Conservation (phyloP, 2,888 invertebrate genomes). For the Dynastes grantii region DNA sequence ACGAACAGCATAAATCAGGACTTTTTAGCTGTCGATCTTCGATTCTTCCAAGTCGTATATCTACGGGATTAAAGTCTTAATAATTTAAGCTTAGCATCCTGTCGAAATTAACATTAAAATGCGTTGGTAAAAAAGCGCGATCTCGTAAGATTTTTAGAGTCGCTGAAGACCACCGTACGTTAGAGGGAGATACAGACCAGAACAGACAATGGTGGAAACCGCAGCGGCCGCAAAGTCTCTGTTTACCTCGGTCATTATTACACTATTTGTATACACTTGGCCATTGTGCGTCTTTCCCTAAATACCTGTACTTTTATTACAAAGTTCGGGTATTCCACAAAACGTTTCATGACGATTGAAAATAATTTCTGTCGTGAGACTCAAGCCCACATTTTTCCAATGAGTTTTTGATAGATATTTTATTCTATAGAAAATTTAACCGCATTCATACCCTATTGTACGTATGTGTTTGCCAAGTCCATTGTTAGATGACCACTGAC, state of each 20-base stretch:
- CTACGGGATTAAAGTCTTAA: conserved; percentile 13
- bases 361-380: conserved; percentile 53
- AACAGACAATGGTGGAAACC: conserved; percentile 61
- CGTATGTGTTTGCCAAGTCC: conserved; percentile 40
- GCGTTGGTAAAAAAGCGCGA: conserved; percentile 4
- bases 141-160: conserved; percentile 45
- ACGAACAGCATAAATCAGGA: conserved; percentile 18
- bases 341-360: conserved; percentile 44
- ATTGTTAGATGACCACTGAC: conserved; percentile 39
- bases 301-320: conserved; percentile 58
- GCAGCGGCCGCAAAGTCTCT: conserved; percentile 65
- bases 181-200: conserved; percentile 49
- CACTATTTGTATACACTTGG: conserved; percentile 68
- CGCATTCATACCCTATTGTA: conserved; percentile 49
- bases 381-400: conserved; percentile 56
- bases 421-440: conserved; percentile 59
- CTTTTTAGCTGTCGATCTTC: conserved; percentile 2
- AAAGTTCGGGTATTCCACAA: conserved; percentile 20
- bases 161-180: conserved; percentile 50
- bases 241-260: conserved; percentile 69
- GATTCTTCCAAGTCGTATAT: background rate
- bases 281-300: conserved; percentile 62
- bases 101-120: conserved; percentile 12
- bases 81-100: conserved; percentile 17
- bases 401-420: conserved; percentile 60